These are phyloP conservation scores for Anabacerthia variegaticeps DNA, from an alignment of 2,797 vertebrate species.

Conservation along the genomic window DNA sequence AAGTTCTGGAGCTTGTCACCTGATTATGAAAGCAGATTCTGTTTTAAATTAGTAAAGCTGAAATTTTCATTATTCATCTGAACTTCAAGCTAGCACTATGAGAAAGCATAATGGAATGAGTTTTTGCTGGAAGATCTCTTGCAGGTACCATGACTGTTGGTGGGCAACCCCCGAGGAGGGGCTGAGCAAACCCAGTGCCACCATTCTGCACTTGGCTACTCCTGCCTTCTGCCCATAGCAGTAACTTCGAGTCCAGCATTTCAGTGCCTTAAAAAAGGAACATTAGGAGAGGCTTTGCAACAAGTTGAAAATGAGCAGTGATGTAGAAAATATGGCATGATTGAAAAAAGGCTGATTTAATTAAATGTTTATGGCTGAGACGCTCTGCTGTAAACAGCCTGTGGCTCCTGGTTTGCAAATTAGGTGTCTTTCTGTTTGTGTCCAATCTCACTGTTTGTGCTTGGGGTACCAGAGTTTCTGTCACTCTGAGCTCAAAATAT, in stretches of 20 bases:
- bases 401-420: conserved; percentile 32
- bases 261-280: background rate
- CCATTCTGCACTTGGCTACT: background rate
- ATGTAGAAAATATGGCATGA: conserved; percentile 17
- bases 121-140: background rate
- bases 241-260: background rate
- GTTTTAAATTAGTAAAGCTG: background rate
- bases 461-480: background rate
- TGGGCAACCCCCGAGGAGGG: background rate
- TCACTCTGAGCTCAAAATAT: background rate
- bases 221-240: background rate
- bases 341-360: conserved; percentile 38
- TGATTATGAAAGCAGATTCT: background rate
- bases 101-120: background rate
- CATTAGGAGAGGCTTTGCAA: background rate
- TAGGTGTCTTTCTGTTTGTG: background rate
- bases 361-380: conserved; percentile 31
- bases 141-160: background rate
- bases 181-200: background rate
- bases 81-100: background rate
- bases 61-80: background rate
- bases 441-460: background rate
- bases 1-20: background rate
- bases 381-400: conserved; percentile 23
- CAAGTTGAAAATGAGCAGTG: background rate